A percentile compares a stretch with the other conserved stretches of the same genome.
Evolutionary conservation across 1,140 invertebrate species (phyloP).

Genomic region (Scaptodrosophila lebanonensis): DNA sequence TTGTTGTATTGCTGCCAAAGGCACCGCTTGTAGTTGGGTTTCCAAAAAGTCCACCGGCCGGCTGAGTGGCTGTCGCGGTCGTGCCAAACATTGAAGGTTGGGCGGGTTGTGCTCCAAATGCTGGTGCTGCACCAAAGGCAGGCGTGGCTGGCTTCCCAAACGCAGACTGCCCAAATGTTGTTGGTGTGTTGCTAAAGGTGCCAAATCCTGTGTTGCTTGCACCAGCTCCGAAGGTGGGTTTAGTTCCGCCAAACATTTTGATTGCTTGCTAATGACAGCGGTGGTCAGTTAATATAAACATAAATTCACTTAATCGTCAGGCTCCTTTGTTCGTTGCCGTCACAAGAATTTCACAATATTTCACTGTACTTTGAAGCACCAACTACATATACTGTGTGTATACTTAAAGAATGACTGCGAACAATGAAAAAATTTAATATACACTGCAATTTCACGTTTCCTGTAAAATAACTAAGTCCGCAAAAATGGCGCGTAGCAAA

Average conservation of each 20-base stretch:
- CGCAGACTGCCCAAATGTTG: slow-evolving; percentile 63
- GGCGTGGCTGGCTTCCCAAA: slow-evolving; percentile 75
- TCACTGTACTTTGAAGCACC: too few species aligned
- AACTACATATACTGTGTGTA: background rate
- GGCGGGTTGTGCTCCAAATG: slow-evolving; percentile 68
- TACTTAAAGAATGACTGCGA: too few species aligned
- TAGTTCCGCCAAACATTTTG: slow-evolving; percentile 73
- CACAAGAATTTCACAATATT: slow-evolving; percentile 22
- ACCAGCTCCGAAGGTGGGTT: slow-evolving; percentile 67
- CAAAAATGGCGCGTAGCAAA: too few species aligned
- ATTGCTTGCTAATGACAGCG: slow-evolving; percentile 6
- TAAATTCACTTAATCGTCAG: slow-evolving; percentile 15
- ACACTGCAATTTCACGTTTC: too few species aligned
- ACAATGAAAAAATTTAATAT: too few species aligned
- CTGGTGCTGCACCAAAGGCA: slow-evolving; percentile 64
- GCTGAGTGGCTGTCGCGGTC: slow-evolving; percentile 68
- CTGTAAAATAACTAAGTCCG: too few species aligned
- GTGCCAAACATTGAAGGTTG: slow-evolving; percentile 77
- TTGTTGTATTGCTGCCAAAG: slow-evolving; percentile 78
- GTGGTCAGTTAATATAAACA: slow-evolving; percentile 16
- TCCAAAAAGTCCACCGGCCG: slow-evolving; percentile 78
- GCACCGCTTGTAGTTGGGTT: slow-evolving; percentile 66
- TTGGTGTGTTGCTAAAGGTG: slow-evolving; percentile 52
- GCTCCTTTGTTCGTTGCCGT: slow-evolving; percentile 1
- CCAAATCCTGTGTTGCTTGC: slow-evolving; percentile 58